Percentiles rank a stretch among this genome's conserved stretches.
phyloP scores from a whole-genome alignment of 2,113 vertebrate species.

The Cyanoramphus novaezelandiae region DNA sequence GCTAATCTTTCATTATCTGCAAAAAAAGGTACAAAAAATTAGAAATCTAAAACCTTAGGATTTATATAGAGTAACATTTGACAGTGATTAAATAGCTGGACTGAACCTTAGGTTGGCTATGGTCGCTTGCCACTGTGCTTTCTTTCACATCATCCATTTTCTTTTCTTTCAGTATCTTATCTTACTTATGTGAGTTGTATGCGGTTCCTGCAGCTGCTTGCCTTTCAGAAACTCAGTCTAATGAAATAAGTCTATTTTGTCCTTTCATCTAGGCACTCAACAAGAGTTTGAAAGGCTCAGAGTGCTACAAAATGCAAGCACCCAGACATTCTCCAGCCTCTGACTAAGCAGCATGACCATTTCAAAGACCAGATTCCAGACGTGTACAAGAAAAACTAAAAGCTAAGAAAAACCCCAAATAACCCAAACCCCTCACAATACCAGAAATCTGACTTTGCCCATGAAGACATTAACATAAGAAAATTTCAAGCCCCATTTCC shows the following conservation, averaged over 20 bases:
- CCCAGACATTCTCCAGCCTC: not conserved
- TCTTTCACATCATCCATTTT: not conserved
- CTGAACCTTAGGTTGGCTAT: not conserved
- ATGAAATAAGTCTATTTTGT: not conserved
- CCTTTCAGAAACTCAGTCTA: not conserved
- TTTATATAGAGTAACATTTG: not conserved
- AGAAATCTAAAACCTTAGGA: not conserved
- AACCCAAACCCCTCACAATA: not conserved
- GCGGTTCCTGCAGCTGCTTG: not conserved
- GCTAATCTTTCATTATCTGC: not conserved
- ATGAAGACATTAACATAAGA: not conserved
- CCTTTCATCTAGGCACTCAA: not conserved
- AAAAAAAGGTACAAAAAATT: not conserved
- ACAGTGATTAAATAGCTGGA: not conserved
- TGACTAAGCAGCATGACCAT: not conserved
- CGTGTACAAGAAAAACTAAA: not conserved
- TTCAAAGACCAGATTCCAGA: not conserved
- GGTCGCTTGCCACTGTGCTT: not conserved
- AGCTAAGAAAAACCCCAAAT: accelerated
- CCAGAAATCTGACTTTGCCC: not conserved
- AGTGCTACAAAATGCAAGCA: not conserved
- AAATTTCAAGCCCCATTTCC: not conserved
- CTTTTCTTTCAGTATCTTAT: not conserved
- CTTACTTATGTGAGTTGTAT: not conserved
- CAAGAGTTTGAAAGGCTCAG: not conserved